Evolutionary conservation across 2,797 vertebrate genomes (phyloP), one percentile per base, ranked within the genome.

Genomic region (Stomatorhinus walkeri): DNA sequence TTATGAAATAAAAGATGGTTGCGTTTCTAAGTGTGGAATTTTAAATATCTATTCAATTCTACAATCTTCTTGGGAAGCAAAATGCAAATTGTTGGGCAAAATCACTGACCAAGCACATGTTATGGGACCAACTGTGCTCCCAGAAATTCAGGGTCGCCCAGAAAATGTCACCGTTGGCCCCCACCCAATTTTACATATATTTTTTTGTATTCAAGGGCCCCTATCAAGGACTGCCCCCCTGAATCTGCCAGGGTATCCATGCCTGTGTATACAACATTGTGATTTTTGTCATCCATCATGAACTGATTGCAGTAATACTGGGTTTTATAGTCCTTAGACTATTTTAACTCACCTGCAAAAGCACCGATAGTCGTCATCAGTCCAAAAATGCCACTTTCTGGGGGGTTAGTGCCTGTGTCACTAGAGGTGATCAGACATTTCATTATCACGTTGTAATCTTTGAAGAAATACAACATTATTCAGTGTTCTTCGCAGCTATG

Each of bases 331-430:
- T 76, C 12, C 14, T 14, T 14, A 40, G 28, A 36, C 32, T 76
- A 43, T 79, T 61, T 61, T 43, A 79, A 40, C 36, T 89, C 95
- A 99, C 98, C 97, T 95, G 98, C 94, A 92, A 97, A 96, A 28
- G 98, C 95, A 46, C 97, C 96, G 90, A 98, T 93, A 88, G 96
- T 96, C 32, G 98, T 97, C 98, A 99, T 98, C 92, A 98, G 94
- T 54, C 98, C 97, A 93, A 99, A 99, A 68, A 99, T 93, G 88
- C 97, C 97, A 56, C 98, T 99, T 91, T 99, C 98, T 0, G 98
- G 98, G 64, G 98, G 96, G 1, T 91, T 92, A 12, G 96, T 95
- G 89, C 95, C 97, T 64, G 98, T 97, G 88, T 99, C 98, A 76
- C 98, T 99, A 91, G 6, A 91, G 91, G 92, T 92, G 89, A 52